Evolutionary conservation across 2,888 invertebrate genomes (phyloP), one percentile per base, ranked within the genome.

Genomic region (Stictocephala bisonia): DNA sequence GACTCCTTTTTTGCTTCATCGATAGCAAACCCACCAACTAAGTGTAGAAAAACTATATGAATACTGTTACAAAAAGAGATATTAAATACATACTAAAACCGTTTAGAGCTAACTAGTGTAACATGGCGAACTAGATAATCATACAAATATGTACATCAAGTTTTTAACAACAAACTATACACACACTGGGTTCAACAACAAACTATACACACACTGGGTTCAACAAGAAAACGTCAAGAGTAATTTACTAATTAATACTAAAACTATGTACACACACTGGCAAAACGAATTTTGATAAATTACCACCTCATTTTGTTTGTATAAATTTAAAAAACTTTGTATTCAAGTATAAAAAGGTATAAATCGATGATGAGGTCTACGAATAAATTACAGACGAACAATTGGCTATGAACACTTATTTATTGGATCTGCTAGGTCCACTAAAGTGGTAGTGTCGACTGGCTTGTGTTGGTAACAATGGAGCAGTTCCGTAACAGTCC

Each of bases 261-360:
- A 3, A 22, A 22, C 31, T 3, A 60, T 60, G 13, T 9, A 20
- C n/a, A 56, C 29, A 11, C 40, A n/a, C n/a, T n/a, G n/a, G n/a
- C n/a, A n/a, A n/a, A n/a, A n/a, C n/a, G n/a, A n/a, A n/a, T n/a
- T n/a, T n/a, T n/a, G n/a, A n/a, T n/a, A n/a, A n/a, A n/a, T n/a
- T n/a, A n/a, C 13, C 26, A 15, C 24, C 9, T 22, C 20, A 20
- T 44, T 29, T 22, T 35, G 9, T 64, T 44, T 15, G 64, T 64
- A 64, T 22, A 64, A 64, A 64, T 64, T 64, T 60, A 20, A 64
- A 41, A 64, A 64, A 64, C 20, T 64, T 44, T 41, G 40, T 64
- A n/a, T 26, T 64, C 44, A 44, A 27, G 64, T 64, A 64, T 64
- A 64, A 64, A 64, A 64, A 64, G 64, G 64, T 64, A 64, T 44